A percentile compares a stretch with the other conserved stretches of the same genome.
Evolutionary conservation across 2,113 vertebrate species (phyloP).

Genomic region (Pycnonotus jocosus): DNA sequence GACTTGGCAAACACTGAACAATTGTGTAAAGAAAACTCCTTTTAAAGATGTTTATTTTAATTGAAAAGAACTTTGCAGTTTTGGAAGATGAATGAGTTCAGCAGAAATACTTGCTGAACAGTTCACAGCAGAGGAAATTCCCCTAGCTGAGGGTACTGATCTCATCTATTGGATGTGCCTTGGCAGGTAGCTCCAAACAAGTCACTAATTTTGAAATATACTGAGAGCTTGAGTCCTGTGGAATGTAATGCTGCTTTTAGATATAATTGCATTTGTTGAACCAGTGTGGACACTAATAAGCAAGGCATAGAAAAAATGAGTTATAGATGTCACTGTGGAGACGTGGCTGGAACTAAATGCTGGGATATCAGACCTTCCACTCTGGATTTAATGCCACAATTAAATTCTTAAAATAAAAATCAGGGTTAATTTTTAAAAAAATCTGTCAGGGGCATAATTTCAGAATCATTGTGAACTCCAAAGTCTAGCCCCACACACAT

Average conservation of each 20-base stretch:
- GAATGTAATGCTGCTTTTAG: neutral
- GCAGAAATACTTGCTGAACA: constrained; percentile 1
- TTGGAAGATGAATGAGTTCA: neutral
- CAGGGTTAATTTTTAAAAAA: neutral
- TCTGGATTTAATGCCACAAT: neutral
- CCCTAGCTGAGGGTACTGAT: neutral
- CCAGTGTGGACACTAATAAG: neutral
- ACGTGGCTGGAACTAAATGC: neutral
- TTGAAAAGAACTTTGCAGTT: neutral
- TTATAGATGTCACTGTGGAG: neutral
- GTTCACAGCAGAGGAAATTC: neutral
- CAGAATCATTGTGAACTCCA: neutral
- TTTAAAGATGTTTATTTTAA: neutral
- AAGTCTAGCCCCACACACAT: neutral
- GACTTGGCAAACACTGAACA: neutral
- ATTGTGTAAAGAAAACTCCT: neutral
- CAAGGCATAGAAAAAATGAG: neutral
- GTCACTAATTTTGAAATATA: neutral
- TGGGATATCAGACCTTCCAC: neutral
- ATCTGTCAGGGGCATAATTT: neutral
- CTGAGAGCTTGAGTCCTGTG: neutral
- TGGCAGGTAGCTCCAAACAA: neutral
- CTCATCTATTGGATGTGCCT: neutral
- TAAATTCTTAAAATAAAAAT: neutral
- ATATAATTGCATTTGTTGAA: neutral